Percentiles rank a stretch among this genome's conserved stretches.
phyloP scores from a whole-genome alignment of 2,888 invertebrate species.

The Sycophila texana region DNA sequence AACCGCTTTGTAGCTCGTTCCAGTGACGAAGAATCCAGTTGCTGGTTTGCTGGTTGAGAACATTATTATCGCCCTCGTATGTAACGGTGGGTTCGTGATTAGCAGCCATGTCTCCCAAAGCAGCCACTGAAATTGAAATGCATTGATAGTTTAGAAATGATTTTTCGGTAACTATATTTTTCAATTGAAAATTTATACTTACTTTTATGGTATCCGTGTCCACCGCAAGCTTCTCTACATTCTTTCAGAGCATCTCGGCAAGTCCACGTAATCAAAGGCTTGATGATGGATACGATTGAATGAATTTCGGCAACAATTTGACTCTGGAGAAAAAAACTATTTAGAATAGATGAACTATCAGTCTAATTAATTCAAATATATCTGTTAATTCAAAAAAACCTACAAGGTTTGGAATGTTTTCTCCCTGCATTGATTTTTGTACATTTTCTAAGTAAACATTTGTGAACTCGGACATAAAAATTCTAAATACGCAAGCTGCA shows the following conservation, averaged over 20 bases:
- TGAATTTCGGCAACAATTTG: slow-evolving; percentile 84
- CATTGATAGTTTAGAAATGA: neutral
- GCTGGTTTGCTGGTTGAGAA: slow-evolving; percentile 91
- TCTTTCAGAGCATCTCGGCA: slow-evolving; percentile 87
- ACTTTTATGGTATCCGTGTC: slow-evolving; percentile 88
- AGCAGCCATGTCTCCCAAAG: slow-evolving; percentile 88
- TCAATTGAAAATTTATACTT: slow-evolving; percentile 27
- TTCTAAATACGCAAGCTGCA: slow-evolving; percentile 81
- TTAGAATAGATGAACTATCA: neutral
- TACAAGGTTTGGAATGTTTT: slow-evolving; percentile 69
- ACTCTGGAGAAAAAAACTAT: slow-evolving; percentile 75
- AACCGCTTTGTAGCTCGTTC: slow-evolving; percentile 75
- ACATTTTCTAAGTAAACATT: slow-evolving; percentile 82
- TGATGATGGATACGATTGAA: slow-evolving; percentile 82
- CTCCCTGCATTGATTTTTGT: slow-evolving; percentile 79
- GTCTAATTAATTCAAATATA: neutral
- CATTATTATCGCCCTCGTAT: slow-evolving; percentile 96
- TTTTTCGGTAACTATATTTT: too few species aligned
- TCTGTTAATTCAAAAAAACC: slow-evolving; percentile 45
- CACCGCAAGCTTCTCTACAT: slow-evolving; percentile 91
- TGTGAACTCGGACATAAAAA: slow-evolving; percentile 82
- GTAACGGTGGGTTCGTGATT: slow-evolving; percentile 94
- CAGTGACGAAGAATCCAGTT: slow-evolving; percentile 89
- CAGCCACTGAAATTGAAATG: slow-evolving; percentile 79
- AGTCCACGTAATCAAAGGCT: slow-evolving; percentile 86